Evolutionary conservation across 2,888 invertebrate species (phyloP).

Genomic region (Caenorhabditis sp.): DNA sequence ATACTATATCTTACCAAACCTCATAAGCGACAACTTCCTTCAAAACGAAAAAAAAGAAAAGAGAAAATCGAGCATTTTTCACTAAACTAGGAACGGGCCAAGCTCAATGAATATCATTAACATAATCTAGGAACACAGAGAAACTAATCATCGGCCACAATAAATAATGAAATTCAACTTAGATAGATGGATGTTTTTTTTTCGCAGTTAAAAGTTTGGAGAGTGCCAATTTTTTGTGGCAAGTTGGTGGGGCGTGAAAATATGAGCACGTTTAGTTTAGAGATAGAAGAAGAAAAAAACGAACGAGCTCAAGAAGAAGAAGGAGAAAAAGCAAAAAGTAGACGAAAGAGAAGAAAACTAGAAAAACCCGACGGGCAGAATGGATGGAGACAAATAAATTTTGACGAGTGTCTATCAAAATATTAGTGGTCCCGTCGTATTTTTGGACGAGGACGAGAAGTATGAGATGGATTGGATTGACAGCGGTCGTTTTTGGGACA

Average conservation of each 20-base stretch:
- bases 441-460: not conserved
- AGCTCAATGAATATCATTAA: not conserved
- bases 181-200: not conserved
- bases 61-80: constrained; percentile 4
- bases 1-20: not conserved
- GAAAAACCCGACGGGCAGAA: constrained; percentile 1
- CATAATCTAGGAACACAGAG: not conserved
- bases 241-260: constrained; percentile 4
- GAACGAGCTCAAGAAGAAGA: not conserved
- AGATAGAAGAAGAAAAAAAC: constrained; percentile 1
- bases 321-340: not conserved
- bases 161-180: not conserved
- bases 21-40: not conserved
- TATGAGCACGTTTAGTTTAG: constrained; percentile 5
- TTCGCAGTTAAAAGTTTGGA: not conserved
- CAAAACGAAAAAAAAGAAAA: not conserved
- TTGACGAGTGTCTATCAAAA: constrained; percentile 44
- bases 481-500: not conserved
- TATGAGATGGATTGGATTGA: constrained; percentile 8
- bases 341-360: not conserved
- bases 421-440: constrained; percentile 29
- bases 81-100: not conserved
- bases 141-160: not conserved
- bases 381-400: constrained; percentile 16
- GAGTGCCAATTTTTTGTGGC: not conserved